A percentile compares a stretch with the other conserved stretches of the same genome.
Evolutionary conservation across 2,888 invertebrate species (phyloP).

Genomic region (Apotomis betuletana): DNA sequence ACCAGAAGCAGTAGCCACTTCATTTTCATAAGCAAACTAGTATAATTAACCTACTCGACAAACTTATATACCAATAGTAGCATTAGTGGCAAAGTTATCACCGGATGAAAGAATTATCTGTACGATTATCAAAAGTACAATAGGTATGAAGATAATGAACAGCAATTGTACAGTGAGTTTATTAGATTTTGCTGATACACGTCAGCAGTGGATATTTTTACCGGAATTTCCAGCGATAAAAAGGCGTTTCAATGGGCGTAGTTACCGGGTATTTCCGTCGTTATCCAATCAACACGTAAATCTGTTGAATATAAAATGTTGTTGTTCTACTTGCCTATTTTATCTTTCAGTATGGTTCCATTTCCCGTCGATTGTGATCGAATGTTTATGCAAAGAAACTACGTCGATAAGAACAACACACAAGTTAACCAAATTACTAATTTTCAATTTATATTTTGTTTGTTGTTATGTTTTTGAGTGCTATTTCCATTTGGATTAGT

Average conservation of each 20-base stretch:
- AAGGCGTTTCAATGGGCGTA: neutral
- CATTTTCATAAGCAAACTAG: constrained; percentile 12
- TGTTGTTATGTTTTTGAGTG: no score
- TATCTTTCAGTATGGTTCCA: no score
- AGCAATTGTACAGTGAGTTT: neutral
- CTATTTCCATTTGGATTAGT: no score
- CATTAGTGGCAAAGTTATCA: neutral
- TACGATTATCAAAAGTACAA: constrained; percentile 2
- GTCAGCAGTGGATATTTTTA: neutral
- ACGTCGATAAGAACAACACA: no score
- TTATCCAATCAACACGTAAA: no score
- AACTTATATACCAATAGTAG: neutral
- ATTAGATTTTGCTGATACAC: neutral
- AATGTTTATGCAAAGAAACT: no score
- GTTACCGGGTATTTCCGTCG: no score
- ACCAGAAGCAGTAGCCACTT: constrained; percentile 23
- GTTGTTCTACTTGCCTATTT: no score
- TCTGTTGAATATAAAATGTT: no score
- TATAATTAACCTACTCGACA: neutral
- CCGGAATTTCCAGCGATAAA: neutral
- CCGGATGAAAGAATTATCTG: neutral
- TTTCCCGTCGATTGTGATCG: no score
- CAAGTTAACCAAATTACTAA: no score
- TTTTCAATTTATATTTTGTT: no score
- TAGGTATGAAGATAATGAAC: neutral